Evolutionary conservation across 1,140 invertebrate species (phyloP), one percentile per base, ranked within the genome.

Genomic region (Grapholita molesta): DNA sequence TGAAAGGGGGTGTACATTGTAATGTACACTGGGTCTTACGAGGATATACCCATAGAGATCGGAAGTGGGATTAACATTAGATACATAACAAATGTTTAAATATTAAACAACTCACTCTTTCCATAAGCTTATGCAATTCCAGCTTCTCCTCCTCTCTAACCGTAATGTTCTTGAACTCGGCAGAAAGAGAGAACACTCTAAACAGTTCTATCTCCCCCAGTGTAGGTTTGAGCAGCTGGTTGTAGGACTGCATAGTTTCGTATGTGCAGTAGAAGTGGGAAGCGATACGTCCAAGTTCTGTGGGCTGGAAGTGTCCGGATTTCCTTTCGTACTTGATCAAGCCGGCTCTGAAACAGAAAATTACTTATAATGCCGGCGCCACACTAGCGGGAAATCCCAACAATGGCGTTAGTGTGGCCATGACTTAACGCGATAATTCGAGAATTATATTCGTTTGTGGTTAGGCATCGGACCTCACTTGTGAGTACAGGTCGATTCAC

Each of bases 71-170:
- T n/a, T n/a, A n/a, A n/a, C n/a, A n/a, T n/a, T n/a, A n/a, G n/a
- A n/a, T n/a, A n/a, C n/a, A n/a, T n/a, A n/a, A n/a, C n/a, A n/a
- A n/a, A n/a, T n/a, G n/a, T n/a, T n/a, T n/a, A n/a, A n/a, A n/a
- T n/a, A n/a, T 42, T 7, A 24, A 66, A 1, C 18, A 9, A 76
- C 86, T 80, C 55, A 89, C 87, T 77, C 89, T 76, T 65, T 91
- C 89, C 95, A 99, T 98, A 0, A 99, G 90, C 86, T 99, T 99
- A 77, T 99, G 97, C 33, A 99, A 89, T 89, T 99, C 99, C 55
- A 99, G 86, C 81, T 99, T 99, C 90, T 99, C 99, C 90, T 99
- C 99, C 85, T 99, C 99, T 18, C 99, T 93, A 0, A 99, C 99
- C 24, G 96, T 95, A 28, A 99, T 97, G 83, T 99, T 96, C 73